These are phyloP conservation scores for Pelodytes ibericus DNA, from an alignment of 2,797 vertebrate genomes.

Conservation along the genomic window DNA sequence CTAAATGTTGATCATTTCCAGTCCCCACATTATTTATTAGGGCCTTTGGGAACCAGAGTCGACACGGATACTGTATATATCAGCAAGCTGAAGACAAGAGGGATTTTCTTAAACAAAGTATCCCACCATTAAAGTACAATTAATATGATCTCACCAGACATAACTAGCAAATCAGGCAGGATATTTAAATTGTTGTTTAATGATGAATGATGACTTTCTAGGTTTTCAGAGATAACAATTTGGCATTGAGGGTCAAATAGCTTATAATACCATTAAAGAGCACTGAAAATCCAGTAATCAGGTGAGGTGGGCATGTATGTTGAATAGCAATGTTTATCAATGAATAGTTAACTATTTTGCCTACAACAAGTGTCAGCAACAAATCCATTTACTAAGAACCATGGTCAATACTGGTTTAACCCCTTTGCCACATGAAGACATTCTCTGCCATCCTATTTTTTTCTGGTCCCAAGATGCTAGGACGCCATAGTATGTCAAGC, in stretches of 20 bases:
- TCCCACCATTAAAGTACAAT: constrained; percentile 51
- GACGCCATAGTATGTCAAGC: too few relatives aligned
- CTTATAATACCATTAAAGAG: background rate
- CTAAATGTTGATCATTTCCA: constrained; percentile 38
- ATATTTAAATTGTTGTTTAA: constrained; percentile 49
- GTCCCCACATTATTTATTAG: constrained; percentile 44
- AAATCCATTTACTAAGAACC: too few relatives aligned
- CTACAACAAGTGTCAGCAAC: too few relatives aligned
- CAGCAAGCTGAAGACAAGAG: constrained; percentile 42
- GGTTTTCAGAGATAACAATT: constrained; percentile 20
- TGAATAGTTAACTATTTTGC: too few relatives aligned
- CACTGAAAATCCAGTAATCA: too few relatives aligned
- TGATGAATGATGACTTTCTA: constrained; percentile 49
- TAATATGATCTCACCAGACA: constrained; percentile 44
- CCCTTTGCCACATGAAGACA: too few relatives aligned
- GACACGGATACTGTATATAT: constrained; percentile 37
- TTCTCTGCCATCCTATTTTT: too few relatives aligned
- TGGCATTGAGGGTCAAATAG: constrained; percentile 21
- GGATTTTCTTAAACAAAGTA: constrained; percentile 47
- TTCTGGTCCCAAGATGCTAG: too few relatives aligned
- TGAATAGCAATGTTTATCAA: too few relatives aligned
- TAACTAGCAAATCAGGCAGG: constrained; percentile 45
- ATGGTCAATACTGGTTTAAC: too few relatives aligned
- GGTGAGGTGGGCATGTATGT: too few relatives aligned
- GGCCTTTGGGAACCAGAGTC: constrained; percentile 30